These are phyloP conservation scores for Harmothoe impar DNA, from an alignment of 2,888 invertebrate genomes.

Conservation along the genomic window DNA sequence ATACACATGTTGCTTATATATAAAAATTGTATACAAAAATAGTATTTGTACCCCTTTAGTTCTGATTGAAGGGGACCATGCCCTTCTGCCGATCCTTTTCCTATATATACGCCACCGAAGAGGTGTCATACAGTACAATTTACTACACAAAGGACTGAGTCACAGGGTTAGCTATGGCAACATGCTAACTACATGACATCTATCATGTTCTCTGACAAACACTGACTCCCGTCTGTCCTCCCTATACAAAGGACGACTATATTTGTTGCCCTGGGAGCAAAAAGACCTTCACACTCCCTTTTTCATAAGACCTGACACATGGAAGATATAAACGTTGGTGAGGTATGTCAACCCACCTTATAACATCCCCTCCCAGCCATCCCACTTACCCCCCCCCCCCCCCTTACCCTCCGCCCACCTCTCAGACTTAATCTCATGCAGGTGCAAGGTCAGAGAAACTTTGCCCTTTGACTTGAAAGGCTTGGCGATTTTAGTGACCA, in stretches of 20 bases:
- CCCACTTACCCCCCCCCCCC: not conserved
- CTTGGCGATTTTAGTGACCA: constrained; percentile 58
- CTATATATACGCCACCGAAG: too few species aligned
- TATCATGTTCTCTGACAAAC: constrained; percentile 21
- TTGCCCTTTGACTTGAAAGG: constrained; percentile 61
- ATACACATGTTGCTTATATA: too few species aligned
- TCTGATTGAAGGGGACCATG: too few species aligned
- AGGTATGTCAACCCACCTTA: constrained; percentile 3
- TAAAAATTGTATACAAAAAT: too few species aligned
- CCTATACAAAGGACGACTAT: too few species aligned
- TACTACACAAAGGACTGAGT: too few species aligned
- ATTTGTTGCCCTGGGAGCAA: too few species aligned
- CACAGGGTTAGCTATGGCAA: not conserved
- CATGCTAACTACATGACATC: constrained; percentile 29
- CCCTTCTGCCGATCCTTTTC: too few species aligned
- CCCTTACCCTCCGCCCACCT: not conserved
- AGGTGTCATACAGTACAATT: too few species aligned
- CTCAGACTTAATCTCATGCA: constrained; percentile 44
- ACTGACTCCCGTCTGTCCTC: not conserved
- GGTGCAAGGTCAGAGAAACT: constrained; percentile 11
- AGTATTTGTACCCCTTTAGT: too few species aligned
- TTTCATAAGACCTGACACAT: too few species aligned
- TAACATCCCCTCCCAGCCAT: not conserved
- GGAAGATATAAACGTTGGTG: not conserved
- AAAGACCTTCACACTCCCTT: too few species aligned